Conservation (phyloP, 2,888 invertebrate genomes). For the Eucera pruinosa region DNA sequence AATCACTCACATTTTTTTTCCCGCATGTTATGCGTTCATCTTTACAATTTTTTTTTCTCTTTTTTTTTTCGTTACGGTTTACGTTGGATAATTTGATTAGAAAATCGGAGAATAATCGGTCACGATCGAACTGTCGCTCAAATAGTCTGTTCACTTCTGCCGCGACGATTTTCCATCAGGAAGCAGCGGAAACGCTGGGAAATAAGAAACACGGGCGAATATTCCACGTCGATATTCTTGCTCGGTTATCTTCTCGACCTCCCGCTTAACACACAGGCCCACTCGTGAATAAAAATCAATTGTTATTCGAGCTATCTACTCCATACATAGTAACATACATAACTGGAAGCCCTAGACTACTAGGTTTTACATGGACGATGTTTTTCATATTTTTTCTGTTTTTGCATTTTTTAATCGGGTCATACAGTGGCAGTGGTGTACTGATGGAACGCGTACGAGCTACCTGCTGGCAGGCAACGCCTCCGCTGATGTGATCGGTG, state of each 20-base stretch:
- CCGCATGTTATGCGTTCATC: constrained; percentile 30
- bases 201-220: neutral
- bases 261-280: constrained; percentile 53
- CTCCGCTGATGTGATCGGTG: constrained; percentile 25
- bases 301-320: constrained; percentile 81
- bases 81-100: neutral
- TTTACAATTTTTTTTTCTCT: neutral
- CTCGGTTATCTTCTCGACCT: constrained; percentile 8
- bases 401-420: constrained; percentile 71
- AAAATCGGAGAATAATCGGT: neutral
- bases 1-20: neutral
- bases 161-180: too few species aligned
- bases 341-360: constrained; percentile 84
- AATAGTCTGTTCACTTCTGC: too few species aligned
- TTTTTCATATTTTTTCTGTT: neutral
- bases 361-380: constrained; percentile 84
- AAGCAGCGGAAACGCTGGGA: too few species aligned
- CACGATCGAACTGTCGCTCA: too few species aligned
- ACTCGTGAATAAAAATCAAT: constrained; percentile 75
- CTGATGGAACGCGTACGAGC: constrained; percentile 66
- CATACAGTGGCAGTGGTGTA: constrained; percentile 74
- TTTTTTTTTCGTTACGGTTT: neutral
- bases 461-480: constrained; percentile 66
- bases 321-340: constrained; percentile 83
- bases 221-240: neutral